Evolutionary conservation across 2,113 vertebrate species (phyloP).

Genomic region (Catharus fuscescens): DNA sequence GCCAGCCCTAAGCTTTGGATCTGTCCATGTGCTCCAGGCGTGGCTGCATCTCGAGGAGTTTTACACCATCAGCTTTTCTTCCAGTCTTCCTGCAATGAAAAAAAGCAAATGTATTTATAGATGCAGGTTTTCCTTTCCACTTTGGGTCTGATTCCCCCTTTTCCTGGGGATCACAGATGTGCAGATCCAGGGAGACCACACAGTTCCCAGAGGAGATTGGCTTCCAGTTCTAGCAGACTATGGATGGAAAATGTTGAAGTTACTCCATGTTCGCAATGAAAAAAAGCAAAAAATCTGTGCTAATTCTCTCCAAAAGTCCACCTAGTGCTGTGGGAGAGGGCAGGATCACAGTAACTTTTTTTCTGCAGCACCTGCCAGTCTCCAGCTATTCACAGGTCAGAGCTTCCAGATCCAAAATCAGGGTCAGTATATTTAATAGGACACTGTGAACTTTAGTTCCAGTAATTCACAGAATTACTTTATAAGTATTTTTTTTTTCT

Average conservation of each 20-base stretch:
- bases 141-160: background rate
- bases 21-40: rapidly evolving
- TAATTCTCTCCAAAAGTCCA: background rate
- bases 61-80: background rate
- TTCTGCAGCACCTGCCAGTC: background rate
- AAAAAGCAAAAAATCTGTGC: too few relatives aligned
- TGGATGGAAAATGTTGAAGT: background rate
- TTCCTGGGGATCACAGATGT: background rate
- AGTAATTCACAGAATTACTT: background rate
- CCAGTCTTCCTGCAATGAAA: background rate
- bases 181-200: background rate
- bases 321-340: background rate
- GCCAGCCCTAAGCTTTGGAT: background rate
- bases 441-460: background rate
- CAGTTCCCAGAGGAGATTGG: background rate
- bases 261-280: background rate
- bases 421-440: background rate
- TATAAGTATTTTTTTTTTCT: background rate
- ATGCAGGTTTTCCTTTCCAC: background rate
- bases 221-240: background rate
- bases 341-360: background rate
- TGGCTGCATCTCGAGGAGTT: background rate
- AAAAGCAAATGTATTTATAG: background rate
- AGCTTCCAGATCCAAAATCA: background rate
- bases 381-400: background rate